Conservation (phyloP, 2,113 vertebrate genomes). For the Mystacornis crossleyi region DNA sequence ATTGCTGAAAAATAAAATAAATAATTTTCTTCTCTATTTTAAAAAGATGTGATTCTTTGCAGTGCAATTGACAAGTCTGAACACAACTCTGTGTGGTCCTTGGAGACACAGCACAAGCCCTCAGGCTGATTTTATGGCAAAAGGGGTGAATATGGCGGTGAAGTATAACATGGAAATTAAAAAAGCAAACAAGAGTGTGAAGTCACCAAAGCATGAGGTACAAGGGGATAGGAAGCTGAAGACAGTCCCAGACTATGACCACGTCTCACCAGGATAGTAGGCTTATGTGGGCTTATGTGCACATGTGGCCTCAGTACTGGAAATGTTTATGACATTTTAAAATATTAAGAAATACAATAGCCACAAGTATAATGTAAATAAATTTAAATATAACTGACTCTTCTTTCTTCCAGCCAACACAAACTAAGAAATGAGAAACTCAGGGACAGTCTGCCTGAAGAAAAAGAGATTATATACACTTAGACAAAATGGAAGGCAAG, state of each 20-base stretch:
- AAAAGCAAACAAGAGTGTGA: not conserved
- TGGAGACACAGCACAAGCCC: not conserved
- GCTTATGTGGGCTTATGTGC: fast-evolving
- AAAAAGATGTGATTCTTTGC: not conserved
- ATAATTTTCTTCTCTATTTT: not conserved
- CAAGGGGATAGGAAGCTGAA: not conserved
- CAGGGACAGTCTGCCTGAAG: not conserved
- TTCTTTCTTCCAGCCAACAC: not conserved
- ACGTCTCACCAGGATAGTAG: fast-evolving
- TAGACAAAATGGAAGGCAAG: not conserved
- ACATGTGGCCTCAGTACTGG: not conserved
- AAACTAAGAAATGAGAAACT: not conserved
- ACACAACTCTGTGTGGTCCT: not conserved
- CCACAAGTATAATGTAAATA: not conserved
- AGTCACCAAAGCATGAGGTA: not conserved
- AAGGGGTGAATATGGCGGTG: not conserved
- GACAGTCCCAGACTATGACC: not conserved
- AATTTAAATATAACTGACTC: constrained; percentile 12
- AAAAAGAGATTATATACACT: not conserved
- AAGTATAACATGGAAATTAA: not conserved
- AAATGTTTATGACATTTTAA: constrained; percentile 32
- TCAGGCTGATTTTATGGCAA: not conserved
- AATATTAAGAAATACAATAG: constrained; percentile 40
- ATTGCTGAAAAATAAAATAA: not conserved
- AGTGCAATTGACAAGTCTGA: not conserved